Conservation (phyloP, 2,113 vertebrate genomes). For the Stigmatopora argus region DNA sequence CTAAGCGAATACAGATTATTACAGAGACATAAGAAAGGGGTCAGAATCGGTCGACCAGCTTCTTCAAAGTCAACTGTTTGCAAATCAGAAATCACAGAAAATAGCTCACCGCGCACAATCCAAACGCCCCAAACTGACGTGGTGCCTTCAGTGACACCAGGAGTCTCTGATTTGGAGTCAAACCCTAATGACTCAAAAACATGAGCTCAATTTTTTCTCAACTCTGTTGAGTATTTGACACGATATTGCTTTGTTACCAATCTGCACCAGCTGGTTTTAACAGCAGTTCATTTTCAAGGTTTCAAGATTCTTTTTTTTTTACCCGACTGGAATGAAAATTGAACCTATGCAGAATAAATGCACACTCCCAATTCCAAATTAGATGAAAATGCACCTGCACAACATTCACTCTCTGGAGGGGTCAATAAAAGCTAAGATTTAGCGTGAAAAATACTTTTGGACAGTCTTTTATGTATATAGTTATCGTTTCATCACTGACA, state of each 20-base stretch:
- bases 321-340: neutral
- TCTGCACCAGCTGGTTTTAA: slow-evolving; percentile 7
- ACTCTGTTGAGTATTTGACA: slow-evolving; percentile 6
- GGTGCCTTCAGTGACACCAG: neutral
- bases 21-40: neutral
- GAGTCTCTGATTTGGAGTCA: neutral
- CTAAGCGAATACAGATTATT: slow-evolving; percentile 2
- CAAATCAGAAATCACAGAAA: neutral
- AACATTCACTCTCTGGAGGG: neutral
- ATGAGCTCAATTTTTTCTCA: neutral
- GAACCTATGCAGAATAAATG: neutral
- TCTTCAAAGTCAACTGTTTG: slow-evolving; percentile 1
- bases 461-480: neutral
- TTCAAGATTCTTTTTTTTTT: slow-evolving; percentile 1
- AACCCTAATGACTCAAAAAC: slow-evolving; percentile 1
- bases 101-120: neutral
- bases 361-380: neutral
- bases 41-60: neutral
- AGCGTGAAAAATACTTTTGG: neutral
- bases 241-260: neutral
- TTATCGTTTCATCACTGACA: neutral
- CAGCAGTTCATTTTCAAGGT: slow-evolving; percentile 2
- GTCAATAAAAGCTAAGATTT: slow-evolving; percentile 4
- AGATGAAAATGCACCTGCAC: slow-evolving; percentile 1
- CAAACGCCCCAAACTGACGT: neutral